A percentile compares a stretch with the other conserved stretches of the same genome.
Evolutionary conservation across 2,797 vertebrate species (phyloP).

Genomic region (Lepilemur ruficaudatus): DNA sequence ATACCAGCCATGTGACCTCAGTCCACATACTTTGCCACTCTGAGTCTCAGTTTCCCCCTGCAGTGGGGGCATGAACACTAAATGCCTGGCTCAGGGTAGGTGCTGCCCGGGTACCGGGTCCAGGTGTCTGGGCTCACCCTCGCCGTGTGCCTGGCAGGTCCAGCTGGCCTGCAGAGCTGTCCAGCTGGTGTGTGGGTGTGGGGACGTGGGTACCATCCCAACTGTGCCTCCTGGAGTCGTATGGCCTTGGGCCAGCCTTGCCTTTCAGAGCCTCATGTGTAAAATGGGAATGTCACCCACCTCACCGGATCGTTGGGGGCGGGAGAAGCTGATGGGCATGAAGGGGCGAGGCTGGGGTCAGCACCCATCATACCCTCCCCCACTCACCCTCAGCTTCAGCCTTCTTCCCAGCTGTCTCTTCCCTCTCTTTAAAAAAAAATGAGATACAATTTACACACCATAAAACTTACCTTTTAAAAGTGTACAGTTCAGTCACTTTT

Average conservation of each 20-base stretch:
- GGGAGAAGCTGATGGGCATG: background rate
- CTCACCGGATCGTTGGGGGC: accelerated
- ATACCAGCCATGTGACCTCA: background rate
- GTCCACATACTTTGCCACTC: background rate
- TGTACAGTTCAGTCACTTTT: background rate
- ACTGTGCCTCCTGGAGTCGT: background rate
- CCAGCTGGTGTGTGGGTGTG: background rate
- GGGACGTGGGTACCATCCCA: background rate
- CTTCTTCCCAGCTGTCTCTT: background rate
- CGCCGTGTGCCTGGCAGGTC: background rate
- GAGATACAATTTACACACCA: background rate
- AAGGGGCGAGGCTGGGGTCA: background rate
- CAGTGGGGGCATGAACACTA: too few species aligned
- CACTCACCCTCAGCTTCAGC: background rate
- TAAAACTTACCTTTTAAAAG: background rate
- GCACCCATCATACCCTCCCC: background rate
- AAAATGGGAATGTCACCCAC: background rate
- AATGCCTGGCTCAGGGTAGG: background rate
- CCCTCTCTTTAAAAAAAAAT: background rate
- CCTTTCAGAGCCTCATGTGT: background rate
- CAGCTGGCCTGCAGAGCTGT: background rate
- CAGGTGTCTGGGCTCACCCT: background rate
- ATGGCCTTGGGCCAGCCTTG: background rate
- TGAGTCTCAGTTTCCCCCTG: background rate
- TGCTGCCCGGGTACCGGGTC: background rate